These are phyloP conservation scores for Entosphenus tridentatus DNA, from an alignment of 2,113 vertebrate genomes.

Conservation along the genomic window DNA sequence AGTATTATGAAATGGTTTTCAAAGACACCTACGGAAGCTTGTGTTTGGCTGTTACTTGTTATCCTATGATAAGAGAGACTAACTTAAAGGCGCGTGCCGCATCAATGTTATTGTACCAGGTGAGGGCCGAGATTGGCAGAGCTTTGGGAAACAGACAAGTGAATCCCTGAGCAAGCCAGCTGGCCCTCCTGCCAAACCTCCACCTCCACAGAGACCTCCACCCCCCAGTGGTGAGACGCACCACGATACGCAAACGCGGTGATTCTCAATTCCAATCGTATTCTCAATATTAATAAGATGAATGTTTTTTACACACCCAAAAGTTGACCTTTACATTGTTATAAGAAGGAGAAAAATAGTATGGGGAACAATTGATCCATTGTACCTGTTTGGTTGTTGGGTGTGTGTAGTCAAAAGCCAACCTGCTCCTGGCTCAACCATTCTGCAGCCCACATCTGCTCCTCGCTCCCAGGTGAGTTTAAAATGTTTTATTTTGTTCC, in stretches of 20 bases:
- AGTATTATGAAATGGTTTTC: neutral
- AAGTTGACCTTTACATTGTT: too few relatives aligned
- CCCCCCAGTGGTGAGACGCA: constrained; percentile 24
- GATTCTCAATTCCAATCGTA: too few relatives aligned
- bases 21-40: neutral
- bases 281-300: too few relatives aligned
- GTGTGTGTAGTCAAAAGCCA: constrained; percentile 33
- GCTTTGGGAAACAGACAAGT: constrained; percentile 44
- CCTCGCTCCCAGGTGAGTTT: too few relatives aligned
- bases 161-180: constrained; percentile 58
- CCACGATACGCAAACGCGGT: too few relatives aligned
- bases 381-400: constrained; percentile 4
- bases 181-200: constrained; percentile 53
- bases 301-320: too few relatives aligned
- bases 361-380: neutral
- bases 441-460: too few relatives aligned
- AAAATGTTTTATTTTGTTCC: too few relatives aligned
- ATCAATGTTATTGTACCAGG: constrained; percentile 24
- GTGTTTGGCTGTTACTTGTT: neutral
- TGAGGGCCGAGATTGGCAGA: constrained; percentile 23
- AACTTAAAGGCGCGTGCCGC: constrained; percentile 27
- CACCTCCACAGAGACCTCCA: constrained; percentile 75
- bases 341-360: neutral
- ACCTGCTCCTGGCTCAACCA: too few relatives aligned
- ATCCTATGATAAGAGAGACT: constrained; percentile 1